Conservation (phyloP, 2,888 invertebrate genomes). For the Lasiommata megera region DNA sequence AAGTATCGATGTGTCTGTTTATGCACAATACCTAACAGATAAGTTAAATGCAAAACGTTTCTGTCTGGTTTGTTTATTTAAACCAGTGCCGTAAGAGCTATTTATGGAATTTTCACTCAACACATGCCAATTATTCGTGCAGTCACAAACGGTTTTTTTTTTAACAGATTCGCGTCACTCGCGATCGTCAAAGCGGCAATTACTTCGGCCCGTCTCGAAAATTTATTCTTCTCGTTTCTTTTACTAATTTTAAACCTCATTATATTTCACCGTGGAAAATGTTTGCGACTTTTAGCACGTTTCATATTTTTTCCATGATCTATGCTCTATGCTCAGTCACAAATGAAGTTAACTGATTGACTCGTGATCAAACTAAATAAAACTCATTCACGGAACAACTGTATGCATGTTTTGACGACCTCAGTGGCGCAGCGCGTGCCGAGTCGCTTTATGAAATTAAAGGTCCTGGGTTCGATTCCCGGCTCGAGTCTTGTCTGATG, state of each 20-base stretch:
- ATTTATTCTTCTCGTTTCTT: conserved; percentile 3
- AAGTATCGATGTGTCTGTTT: not conserved
- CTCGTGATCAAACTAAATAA: too few species aligned
- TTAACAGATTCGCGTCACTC: conserved; percentile 30
- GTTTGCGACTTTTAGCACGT: too few species aligned
- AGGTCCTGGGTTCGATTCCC: too few species aligned
- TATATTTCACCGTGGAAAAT: not conserved
- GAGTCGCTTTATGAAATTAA: too few species aligned
- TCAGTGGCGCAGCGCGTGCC: too few species aligned
- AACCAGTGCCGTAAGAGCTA: conserved; percentile 41
- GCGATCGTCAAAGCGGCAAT: conserved; percentile 30
- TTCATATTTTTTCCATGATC: too few species aligned
- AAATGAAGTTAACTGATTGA: too few species aligned
- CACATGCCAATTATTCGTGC: conserved; percentile 55
- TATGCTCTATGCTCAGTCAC: too few species aligned
- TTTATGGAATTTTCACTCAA: conserved; percentile 54
- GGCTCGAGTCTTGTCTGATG: too few species aligned
- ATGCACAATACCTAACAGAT: not conserved
- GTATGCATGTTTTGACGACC: too few species aligned
- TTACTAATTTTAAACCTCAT: not conserved
- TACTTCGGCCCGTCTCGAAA: conserved; percentile 16
- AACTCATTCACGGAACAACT: too few species aligned
- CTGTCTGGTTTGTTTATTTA: conserved; percentile 21
- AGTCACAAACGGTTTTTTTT: conserved; percentile 47
- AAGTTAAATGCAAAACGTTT: conserved; percentile 12